Conservation (phyloP, 1,140 invertebrate species). For the Octopus bimaculoides region DNA sequence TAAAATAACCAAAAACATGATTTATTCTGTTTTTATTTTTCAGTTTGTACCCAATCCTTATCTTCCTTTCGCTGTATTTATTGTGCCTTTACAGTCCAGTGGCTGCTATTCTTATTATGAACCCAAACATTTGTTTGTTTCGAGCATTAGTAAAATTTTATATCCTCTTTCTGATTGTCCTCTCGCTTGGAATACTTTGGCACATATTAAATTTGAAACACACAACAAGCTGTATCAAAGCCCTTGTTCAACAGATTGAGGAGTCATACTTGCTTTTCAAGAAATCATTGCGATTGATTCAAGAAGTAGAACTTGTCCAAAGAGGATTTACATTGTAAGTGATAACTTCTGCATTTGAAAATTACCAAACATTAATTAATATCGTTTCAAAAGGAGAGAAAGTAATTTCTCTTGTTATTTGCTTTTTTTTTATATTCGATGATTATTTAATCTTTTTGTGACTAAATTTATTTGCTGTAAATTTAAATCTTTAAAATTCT, state of each 20-base stretch:
- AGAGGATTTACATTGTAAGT: slow-evolving; percentile 33
- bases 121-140: background rate
- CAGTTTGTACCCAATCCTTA: background rate
- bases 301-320: slow-evolving; percentile 27
- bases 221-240: background rate
- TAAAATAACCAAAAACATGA: background rate
- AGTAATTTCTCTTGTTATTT: too few species aligned
- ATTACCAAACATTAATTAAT: background rate
- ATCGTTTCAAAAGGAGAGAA: background rate
- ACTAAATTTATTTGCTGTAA: too few species aligned
- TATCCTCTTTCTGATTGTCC: background rate
- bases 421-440: too few species aligned
- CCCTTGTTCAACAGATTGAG: slow-evolving; percentile 5
- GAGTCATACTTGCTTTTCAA: slow-evolving; percentile 15
- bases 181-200: background rate
- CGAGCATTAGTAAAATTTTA: background rate
- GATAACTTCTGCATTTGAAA: background rate
- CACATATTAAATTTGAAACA: background rate
- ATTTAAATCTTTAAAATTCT: too few species aligned
- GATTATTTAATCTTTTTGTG: too few species aligned
- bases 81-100: background rate
- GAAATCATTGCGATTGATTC: slow-evolving; percentile 24
- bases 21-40: background rate
- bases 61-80: background rate
- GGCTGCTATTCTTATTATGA: background rate